Base-by-base conservation (phyloP, 2,797 vertebrate genomes). In the Sebastes cheni region DNA sequence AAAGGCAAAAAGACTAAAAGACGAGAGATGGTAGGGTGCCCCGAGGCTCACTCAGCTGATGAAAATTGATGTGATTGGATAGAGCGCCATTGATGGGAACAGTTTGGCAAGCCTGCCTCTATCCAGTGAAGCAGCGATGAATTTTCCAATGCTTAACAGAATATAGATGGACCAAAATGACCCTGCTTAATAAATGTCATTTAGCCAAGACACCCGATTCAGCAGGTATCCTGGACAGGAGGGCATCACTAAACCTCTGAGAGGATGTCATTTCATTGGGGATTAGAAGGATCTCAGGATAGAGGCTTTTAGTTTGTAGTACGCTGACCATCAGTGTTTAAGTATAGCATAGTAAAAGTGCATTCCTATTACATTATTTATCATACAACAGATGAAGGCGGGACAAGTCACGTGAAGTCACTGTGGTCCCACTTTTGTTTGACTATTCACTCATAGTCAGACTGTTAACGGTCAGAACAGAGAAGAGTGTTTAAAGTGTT, bases 51-150 rank as follows among this genome's bases (percentile, higher is more conserved):
- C 86, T 91, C 83, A 80, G 29, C 89, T 90, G 91, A 91, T 93
- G 87, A 91, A 88, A 92, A 94, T 88, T 71, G 85, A 92, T 93
- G 87, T 92, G 90, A 92, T 87, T 90, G 91, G 85, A 92, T 85
- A 67, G 84, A 85, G 79, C 16, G 23, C 83, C 88, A 78, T 67
- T 87, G 86, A 94, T 91, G 86, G 86, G 86, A 92, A 86, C 79
- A 88, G 85, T 89, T 92, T 95, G 90, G 88, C 91, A 90, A 89
- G 89, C 71, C 72, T 86, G 83, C 75, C 69, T 85, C 81, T 85
- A 79, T 81, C 77, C 87, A 92, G 75, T 82, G 86, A 89, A 91
- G 92, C 91, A 81, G 88, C 79, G 60, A 90, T 88, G 86, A 88
- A 87, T 92, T 90, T 89, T 75, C 86, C 79, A 89, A 78, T 81